phyloP scores from a whole-genome alignment of 2,888 invertebrate genomes.

The Stomorhina lunata region DNA sequence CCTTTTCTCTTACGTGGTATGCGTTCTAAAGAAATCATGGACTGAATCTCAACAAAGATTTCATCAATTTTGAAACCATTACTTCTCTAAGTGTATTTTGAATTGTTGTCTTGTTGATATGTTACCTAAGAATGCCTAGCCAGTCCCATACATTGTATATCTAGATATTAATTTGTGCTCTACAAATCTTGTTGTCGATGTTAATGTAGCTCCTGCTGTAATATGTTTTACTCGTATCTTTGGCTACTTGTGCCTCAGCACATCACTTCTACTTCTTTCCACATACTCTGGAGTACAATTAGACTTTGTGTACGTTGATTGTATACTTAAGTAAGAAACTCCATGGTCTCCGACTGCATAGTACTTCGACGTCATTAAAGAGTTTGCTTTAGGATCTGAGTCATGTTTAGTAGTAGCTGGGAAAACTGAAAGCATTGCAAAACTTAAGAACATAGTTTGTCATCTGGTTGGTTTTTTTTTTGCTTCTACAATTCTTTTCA shows the following conservation, averaged over 20 bases:
- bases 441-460: constrained; percentile 16
- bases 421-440: neutral
- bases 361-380: neutral
- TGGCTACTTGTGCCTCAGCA: constrained; percentile 19
- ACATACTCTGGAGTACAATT: constrained; percentile 51
- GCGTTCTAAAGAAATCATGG: too few relatives aligned
- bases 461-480: too few relatives aligned
- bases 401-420: neutral
- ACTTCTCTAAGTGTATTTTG: constrained; percentile 28
- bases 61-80: too few relatives aligned
- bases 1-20: too few relatives aligned
- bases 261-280: constrained; percentile 10
- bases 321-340: constrained; percentile 31
- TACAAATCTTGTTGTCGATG: constrained; percentile 21
- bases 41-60: too few relatives aligned
- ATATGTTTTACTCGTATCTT: neutral
- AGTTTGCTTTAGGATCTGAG: neutral
- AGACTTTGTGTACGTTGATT: constrained; percentile 37
- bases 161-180: constrained; percentile 10
- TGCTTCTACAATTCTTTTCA: too few relatives aligned
- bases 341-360: neutral
- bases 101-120: neutral
- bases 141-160: neutral
- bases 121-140: neutral
- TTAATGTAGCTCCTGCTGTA: constrained; percentile 29